These are phyloP conservation scores for Amphiprion ocellaris DNA, from an alignment of 2,113 vertebrate species.

Conservation along the genomic window DNA sequence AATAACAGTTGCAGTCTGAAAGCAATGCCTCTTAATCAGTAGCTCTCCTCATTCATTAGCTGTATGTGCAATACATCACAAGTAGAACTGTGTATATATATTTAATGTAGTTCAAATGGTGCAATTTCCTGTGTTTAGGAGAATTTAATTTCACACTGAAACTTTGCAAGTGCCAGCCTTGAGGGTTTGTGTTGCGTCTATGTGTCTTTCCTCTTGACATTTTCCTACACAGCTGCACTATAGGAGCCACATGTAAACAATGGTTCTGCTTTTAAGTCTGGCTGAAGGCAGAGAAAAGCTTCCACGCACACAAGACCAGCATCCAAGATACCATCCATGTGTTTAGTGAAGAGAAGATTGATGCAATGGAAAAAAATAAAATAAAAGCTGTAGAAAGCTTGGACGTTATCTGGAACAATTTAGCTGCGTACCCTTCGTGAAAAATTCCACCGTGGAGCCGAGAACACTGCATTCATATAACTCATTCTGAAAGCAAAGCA, in stretches of 20 bases:
- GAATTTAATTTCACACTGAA: conserved; percentile 48
- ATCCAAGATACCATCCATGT: not conserved
- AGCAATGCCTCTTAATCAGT: conserved; percentile 54
- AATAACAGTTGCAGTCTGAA: conserved; percentile 7
- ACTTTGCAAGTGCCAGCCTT: conserved; percentile 20
- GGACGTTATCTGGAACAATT: not conserved
- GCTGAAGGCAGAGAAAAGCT: conserved; percentile 16
- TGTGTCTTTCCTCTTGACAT: conserved; percentile 5
- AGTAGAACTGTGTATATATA: conserved; percentile 32
- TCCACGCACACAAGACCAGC: not conserved
- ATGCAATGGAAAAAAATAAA: not conserved
- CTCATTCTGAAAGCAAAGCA: conserved; percentile 1
- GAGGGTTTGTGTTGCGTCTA: conserved; percentile 35
- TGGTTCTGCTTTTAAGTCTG: conserved; percentile 19
- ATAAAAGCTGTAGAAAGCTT: not conserved
- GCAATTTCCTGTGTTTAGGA: conserved; percentile 70
- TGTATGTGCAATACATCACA: conserved; percentile 58
- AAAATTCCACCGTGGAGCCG: not conserved
- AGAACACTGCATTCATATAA: not conserved
- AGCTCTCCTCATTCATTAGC: conserved; percentile 58
- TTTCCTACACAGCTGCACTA: conserved; percentile 31
- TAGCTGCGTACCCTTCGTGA: not conserved
- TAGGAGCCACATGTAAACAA: conserved; percentile 35
- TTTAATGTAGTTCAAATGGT: conserved; percentile 48
- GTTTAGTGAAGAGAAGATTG: not conserved